Base-by-base conservation (phyloP, 2,888 invertebrate genomes). In the Tetragonula carbonaria region DNA sequence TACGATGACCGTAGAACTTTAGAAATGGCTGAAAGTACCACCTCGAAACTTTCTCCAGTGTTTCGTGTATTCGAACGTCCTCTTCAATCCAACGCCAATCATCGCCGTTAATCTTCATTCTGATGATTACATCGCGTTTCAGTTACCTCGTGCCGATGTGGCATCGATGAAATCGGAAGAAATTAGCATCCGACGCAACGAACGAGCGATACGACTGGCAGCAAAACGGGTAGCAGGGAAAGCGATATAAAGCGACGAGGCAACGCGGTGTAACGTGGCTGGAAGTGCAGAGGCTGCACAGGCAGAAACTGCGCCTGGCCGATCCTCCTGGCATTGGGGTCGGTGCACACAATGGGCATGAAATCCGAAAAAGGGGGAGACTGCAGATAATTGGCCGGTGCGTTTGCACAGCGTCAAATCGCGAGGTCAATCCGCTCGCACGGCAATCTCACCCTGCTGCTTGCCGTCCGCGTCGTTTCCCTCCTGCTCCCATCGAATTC, bases 341-440 rank as follows among this genome's bases (percentile, higher is more conserved):
- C 71, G 89, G 70, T 50, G 80, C 80, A 87, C 85, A 91, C 88
- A 91, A 90, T 90, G 89, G 91, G 88, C 87, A 87, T 86, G 85
- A 87, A 89, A 87, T 89, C 86, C 88, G 86, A 91, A 90, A 90
- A 90, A 91, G 88, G 87, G 88, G 87, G 89, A 84, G 86, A 87
- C 90, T 91, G 90, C 90, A 76, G 90, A 92, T 92, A 91, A 92
- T 92, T 91, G 91, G 91, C 88, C 83, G 80, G 87, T 87, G 89
- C 89, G 91, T 92, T 92, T 91, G 91, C 92, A 87, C 80, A 91
- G 90, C 90, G 91, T 92, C 90, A 91, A 92, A 92, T 91, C 88
- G 88, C 87, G 88, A 91, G 89, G 89, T 89, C 88, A 87, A 91
- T 90, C 87, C 90, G 89, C 87, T 88, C 86, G 90, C 87, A 85